phyloP scores from a whole-genome alignment of 2,888 invertebrate species.

The Pollenia amentaria region DNA sequence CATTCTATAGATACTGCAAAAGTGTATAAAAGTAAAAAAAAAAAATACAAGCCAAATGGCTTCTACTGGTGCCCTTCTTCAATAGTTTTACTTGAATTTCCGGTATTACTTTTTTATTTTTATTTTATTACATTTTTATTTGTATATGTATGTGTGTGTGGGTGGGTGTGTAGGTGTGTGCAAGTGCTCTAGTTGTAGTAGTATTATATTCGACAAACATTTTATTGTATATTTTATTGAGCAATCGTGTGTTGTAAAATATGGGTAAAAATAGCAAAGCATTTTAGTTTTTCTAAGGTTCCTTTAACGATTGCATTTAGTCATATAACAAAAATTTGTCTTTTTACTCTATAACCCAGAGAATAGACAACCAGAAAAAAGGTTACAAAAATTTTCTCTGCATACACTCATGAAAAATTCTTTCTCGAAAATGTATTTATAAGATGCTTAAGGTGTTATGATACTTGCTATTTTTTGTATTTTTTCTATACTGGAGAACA shows the following conservation, averaged over 20 bases:
- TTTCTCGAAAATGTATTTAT: too few relatives aligned
- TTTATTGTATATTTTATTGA: constrained; percentile 70
- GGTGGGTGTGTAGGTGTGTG: background rate
- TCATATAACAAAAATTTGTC: background rate
- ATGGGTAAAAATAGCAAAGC: constrained; percentile 43
- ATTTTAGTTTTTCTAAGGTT: background rate
- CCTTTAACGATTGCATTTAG: background rate
- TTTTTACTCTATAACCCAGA: background rate
- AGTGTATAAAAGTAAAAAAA: background rate
- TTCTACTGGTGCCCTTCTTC: background rate
- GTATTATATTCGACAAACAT: constrained; percentile 48
- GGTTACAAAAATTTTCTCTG: background rate
- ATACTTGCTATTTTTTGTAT: too few relatives aligned
- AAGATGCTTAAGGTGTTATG: too few relatives aligned
- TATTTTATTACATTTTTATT: constrained; percentile 4
- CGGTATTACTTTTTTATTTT: constrained; percentile 1
- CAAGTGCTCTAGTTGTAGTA: background rate
- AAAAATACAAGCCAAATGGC: too few relatives aligned
- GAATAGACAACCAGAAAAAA: too few relatives aligned
- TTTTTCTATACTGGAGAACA: too few relatives aligned
- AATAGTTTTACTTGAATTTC: constrained; percentile 7
- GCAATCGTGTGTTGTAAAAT: constrained; percentile 61
- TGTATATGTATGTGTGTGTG: background rate
- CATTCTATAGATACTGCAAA: constrained; percentile 35
- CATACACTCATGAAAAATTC: background rate